A percentile compares a stretch with the other conserved stretches of the same genome.
phyloP scores from a whole-genome alignment of 2,888 invertebrate genomes.

The Nemotelus pantherinus region DNA sequence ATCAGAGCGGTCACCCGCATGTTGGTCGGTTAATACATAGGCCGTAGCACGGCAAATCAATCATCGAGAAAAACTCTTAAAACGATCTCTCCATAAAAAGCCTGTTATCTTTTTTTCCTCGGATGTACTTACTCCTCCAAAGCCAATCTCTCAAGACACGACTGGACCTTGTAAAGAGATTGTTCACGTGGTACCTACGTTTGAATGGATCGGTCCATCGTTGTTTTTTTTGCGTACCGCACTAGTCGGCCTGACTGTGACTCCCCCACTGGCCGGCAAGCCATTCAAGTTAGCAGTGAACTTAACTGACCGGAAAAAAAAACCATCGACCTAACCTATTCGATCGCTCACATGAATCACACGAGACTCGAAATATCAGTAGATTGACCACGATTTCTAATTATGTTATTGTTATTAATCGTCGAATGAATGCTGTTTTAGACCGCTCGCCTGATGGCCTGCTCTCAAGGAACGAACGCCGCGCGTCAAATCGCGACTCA shows the following conservation, averaged over 20 bases:
- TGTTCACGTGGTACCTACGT: slow-evolving; percentile 27
- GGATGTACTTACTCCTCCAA: background rate
- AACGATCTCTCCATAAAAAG: background rate
- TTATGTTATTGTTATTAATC: slow-evolving; percentile 42
- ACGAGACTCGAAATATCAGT: slow-evolving; percentile 10
- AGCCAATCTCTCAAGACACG: slow-evolving; percentile 21
- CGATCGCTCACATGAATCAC: background rate
- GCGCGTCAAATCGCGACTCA: background rate
- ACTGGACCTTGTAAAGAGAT: slow-evolving; percentile 41
- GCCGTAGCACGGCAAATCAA: slow-evolving; percentile 29
- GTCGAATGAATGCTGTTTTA: slow-evolving; percentile 15
- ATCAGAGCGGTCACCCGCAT: too few species aligned
- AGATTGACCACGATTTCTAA: slow-evolving; percentile 38
- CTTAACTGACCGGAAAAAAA: slow-evolving; percentile 25
- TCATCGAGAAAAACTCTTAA: slow-evolving; percentile 24
- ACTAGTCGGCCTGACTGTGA: slow-evolving; percentile 11
- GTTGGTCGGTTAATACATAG: too few species aligned
- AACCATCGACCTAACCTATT: slow-evolving; percentile 10
- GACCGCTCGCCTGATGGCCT: slow-evolving; percentile 5
- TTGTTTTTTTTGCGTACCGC: slow-evolving; percentile 23
- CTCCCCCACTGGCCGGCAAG: slow-evolving; percentile 21
- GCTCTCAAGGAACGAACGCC: background rate
- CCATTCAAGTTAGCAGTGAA: slow-evolving; percentile 26
- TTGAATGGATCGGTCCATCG: slow-evolving; percentile 20
- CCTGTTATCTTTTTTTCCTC: too few species aligned